Evolutionary conservation across 2,113 vertebrate genomes (phyloP).

Genomic region (Reinhardtius hippoglossoides): DNA sequence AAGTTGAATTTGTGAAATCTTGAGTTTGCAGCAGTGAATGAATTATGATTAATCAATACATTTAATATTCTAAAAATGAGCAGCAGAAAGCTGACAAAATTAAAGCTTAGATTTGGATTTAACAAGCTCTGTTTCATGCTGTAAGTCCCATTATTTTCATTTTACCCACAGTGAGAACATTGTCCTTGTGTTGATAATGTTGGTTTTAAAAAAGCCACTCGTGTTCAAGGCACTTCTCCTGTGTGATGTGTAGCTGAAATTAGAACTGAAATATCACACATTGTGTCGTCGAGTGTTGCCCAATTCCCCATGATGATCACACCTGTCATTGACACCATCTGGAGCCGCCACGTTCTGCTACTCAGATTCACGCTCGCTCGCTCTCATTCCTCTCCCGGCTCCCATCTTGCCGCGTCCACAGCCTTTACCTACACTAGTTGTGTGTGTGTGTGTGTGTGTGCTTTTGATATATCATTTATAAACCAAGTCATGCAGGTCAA

Average conservation of each 20-base stretch:
- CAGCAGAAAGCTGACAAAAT: background rate
- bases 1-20: too few relatives aligned
- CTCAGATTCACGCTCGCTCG: slow-evolving; percentile 15
- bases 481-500: slow-evolving; percentile 60
- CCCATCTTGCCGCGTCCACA: slow-evolving; percentile 36
- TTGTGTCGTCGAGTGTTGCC: slow-evolving; percentile 39
- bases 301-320: slow-evolving; percentile 62
- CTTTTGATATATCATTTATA: slow-evolving; percentile 72
- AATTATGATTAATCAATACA: too few relatives aligned
- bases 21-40: too few relatives aligned
- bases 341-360: slow-evolving; percentile 26
- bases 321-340: slow-evolving; percentile 69
- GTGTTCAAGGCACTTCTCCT: slow-evolving; percentile 4
- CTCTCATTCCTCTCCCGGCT: slow-evolving; percentile 18
- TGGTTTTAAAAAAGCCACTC: slow-evolving; percentile 12
- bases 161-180: background rate
- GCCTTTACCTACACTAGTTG: slow-evolving; percentile 24
- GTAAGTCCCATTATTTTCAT: background rate
- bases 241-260: slow-evolving; percentile 55
- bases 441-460: slow-evolving; percentile 38
- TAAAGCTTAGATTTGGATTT: background rate
- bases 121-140: background rate
- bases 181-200: background rate
- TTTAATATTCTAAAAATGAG: too few relatives aligned
- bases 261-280: slow-evolving; percentile 60